These are phyloP conservation scores for Rhizomys pruinosus DNA, from an alignment of 2,113 vertebrate species.

Conservation along the genomic window DNA sequence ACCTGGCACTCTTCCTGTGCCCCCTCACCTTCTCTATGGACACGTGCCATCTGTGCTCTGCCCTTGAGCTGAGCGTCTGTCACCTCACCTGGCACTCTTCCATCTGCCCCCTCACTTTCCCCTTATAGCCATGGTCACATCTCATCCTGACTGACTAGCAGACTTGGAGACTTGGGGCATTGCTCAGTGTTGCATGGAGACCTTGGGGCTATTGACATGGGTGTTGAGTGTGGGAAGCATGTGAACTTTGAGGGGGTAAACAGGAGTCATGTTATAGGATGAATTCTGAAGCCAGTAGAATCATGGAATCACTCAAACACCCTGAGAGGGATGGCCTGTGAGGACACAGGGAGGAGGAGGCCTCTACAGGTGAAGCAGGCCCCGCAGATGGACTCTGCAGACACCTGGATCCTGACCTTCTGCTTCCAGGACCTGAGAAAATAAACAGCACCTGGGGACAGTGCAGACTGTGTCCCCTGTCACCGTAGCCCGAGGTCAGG, in stretches of 20 bases:
- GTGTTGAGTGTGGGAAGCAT: neutral
- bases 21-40: no score
- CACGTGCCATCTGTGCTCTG: no score
- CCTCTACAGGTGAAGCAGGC: no score
- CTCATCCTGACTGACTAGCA: neutral
- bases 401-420: neutral
- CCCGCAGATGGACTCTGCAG: neutral
- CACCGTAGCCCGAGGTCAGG: neutral
- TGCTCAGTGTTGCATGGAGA: neutral
- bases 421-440: no score
- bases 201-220: no score
- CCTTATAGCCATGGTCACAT: no score
- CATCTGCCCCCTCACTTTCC: no score
- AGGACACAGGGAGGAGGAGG: neutral
- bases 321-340: neutral
- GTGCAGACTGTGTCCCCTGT: no score
- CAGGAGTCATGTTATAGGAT: neutral
- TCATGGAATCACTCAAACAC: neutral
- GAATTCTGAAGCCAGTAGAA: neutral
- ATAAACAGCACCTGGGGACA: neutral
- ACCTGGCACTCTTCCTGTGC: no score
- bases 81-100: no score
- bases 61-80: no score
- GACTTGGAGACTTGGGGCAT: neutral
- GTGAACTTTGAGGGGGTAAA: neutral